phyloP scores from a whole-genome alignment of 1,140 invertebrate species.

The Venustaconcha ellipsiformis region DNA sequence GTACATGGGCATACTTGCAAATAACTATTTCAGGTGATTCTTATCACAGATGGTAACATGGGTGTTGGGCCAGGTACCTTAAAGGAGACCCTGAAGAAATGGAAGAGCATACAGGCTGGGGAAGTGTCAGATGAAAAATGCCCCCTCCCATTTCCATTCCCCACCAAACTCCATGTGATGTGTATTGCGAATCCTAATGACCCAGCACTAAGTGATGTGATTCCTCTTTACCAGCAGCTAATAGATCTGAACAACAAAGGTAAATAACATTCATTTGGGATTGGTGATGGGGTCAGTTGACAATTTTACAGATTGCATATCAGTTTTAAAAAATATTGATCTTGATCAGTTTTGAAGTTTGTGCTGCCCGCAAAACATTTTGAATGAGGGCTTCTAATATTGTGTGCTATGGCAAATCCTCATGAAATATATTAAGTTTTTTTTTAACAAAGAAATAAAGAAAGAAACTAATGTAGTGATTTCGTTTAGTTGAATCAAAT shows the following conservation, averaged over 20 bases:
- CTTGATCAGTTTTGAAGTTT: too few relatives aligned
- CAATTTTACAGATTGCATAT: too few relatives aligned
- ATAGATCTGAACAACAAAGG: constrained; percentile 63
- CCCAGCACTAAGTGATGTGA: constrained; percentile 53
- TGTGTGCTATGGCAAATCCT: too few relatives aligned
- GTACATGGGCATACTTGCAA: too few relatives aligned
- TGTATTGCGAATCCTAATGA: constrained; percentile 73
- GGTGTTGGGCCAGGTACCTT: constrained; percentile 76
- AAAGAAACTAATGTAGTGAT: too few relatives aligned
- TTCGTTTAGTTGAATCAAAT: too few relatives aligned
- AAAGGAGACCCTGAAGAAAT: constrained; percentile 60
- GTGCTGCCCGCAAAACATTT: too few relatives aligned
- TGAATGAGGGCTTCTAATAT: too few relatives aligned
- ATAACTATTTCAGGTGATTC: constrained; percentile 77
- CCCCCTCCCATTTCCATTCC: constrained; percentile 83
- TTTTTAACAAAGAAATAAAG: too few relatives aligned
- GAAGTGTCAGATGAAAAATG: constrained; percentile 67
- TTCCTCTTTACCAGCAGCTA: constrained; percentile 71
- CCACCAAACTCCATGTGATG: constrained; percentile 83
- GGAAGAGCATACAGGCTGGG: constrained; percentile 30
- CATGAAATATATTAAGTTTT: too few relatives aligned
- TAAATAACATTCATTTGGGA: constrained; percentile 1
- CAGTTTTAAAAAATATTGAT: too few relatives aligned
- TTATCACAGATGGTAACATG: constrained; percentile 85
- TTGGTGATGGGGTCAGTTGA: not conserved